Evolutionary conservation across 2,888 invertebrate genomes (phyloP), one percentile per base, ranked within the genome.

Genomic region (Horisme vitalbata): DNA sequence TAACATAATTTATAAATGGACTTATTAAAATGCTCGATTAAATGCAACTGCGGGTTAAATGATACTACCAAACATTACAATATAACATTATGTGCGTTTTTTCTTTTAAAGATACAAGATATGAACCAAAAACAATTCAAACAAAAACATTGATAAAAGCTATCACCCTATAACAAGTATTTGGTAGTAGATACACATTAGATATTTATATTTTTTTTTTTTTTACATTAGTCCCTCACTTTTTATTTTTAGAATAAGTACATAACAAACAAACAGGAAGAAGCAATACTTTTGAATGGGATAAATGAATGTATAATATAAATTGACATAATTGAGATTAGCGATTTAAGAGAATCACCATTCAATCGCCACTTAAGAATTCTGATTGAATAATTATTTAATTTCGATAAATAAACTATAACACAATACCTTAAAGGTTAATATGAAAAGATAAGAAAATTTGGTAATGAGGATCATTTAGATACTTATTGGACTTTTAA

Each of bases 1-100:
- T 20, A 18, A 36, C 27, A 33, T 14, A 33, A n/a, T n/a, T n/a
- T 27, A 44, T 28, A 21, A 27, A 30, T 26, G 27, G 31, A 30
- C 21, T 20, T 12, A 39, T n/a, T 24, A 35, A 44, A 49, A 49
- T 49, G 49, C 49, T 35, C 11, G 26, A 23, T 32, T 49, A 49
- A 49, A 49, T 49, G 49, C 49, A 44, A 36, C 15, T 47, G 30
- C 34, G 33, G 21, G 24, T 43, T 9, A 24, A 10, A 10, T 4
- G 24, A 4, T 24, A 9, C 11, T 6, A 26, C 10, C 11, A 26
- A 26, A 26, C 11, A 26, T 11, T 11, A 26, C 26, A 11, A 11
- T 11, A 10, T 26, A 26, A 11, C 30, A 31, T 15, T 27, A 13
- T 45, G 38, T 45, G 45, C 45, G 38, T 28, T 27, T n/a, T 21